Evolutionary conservation across 2,888 invertebrate genomes (phyloP), one percentile per base, ranked within the genome.

Genomic region (Hydropsyche betteni): DNA sequence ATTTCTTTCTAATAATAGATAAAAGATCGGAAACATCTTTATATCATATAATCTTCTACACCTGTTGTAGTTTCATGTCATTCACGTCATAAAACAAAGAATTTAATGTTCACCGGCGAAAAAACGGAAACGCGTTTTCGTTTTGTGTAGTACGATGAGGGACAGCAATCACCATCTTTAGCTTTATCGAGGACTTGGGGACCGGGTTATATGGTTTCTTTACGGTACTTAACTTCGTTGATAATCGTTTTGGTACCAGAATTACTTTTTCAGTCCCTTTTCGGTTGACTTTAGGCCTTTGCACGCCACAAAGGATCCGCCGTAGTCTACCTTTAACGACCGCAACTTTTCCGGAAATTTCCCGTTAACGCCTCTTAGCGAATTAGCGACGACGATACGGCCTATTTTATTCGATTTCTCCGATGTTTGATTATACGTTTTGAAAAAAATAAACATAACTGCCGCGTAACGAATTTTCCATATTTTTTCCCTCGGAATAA

Each of bases 171-270:
- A 58, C 72, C 55, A 61, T 72, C 55, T 72, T 72, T 58, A 52
- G 72, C 61, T 72, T 72, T 61, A 72, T 72, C 52, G 72, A 72
- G 72, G 61, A 55, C 50, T 70, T n/a, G 34, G 53, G 70, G 70
- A 12, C 70, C 55, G 72, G 61, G 72, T 72, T 72, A 61, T 58
- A 61, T 55, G 72, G 72, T 72, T 72, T 36, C 58, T 72, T 72
- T 72, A 72, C 72, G 72, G 72, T 72, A 72, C 72, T 72, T 72
- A 72, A 72, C 72, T 72, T 24, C 72, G 58, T 72, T 72, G 72
- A 72, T 72, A 72, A 72, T 72, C 72, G 72, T 72, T 72, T 72
- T 14, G 72, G 72, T 58, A 38, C 72, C 36, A 44, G 61, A 72
- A 72, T 72, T 72, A 72, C 72, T 72, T 72, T 72, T 72, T 72